A percentile compares a stretch with the other conserved stretches of the same genome.
phyloP scores from a whole-genome alignment of 2,888 invertebrate genomes.

The Polia nebulosa region DNA sequence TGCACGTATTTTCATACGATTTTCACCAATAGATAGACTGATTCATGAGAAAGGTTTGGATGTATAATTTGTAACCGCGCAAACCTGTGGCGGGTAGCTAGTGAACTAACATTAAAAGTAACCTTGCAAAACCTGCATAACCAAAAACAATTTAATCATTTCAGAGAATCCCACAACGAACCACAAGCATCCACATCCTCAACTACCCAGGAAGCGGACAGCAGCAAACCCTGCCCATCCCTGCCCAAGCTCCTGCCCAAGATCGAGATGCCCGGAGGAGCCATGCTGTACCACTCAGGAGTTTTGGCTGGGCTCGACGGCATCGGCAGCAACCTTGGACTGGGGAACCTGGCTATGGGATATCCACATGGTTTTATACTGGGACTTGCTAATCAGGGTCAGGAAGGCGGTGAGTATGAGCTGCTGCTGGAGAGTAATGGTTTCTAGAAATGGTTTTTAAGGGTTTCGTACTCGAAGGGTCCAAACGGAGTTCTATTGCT shows the following conservation, averaged over 20 bases:
- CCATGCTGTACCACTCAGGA: conserved; percentile 86
- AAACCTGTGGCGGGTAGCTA: too few relatives aligned
- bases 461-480: too few relatives aligned
- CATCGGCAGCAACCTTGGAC: conserved; percentile 82
- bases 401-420: conserved; percentile 83
- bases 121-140: too few relatives aligned
- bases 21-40: too few relatives aligned
- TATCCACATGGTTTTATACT: conserved; percentile 89
- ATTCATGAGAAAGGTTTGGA: too few relatives aligned
- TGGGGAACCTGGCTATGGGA: conserved; percentile 87
- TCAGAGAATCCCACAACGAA: conserved; percentile 80
- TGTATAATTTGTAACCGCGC: too few relatives aligned
- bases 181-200: conserved; percentile 84
- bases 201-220: conserved; percentile 83
- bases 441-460: neutral
- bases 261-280: conserved; percentile 86
- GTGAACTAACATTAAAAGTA: too few relatives aligned
- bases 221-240: conserved; percentile 80
- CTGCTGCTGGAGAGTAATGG: neutral
- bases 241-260: conserved; percentile 84
- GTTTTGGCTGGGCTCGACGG: conserved; percentile 83
- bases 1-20: too few relatives aligned
- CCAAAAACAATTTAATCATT: neutral
- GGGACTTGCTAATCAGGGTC: conserved; percentile 87
- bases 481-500: too few relatives aligned